These are phyloP conservation scores for Calcarius lapponicus DNA, from an alignment of 2,797 vertebrate genomes.

Conservation along the genomic window DNA sequence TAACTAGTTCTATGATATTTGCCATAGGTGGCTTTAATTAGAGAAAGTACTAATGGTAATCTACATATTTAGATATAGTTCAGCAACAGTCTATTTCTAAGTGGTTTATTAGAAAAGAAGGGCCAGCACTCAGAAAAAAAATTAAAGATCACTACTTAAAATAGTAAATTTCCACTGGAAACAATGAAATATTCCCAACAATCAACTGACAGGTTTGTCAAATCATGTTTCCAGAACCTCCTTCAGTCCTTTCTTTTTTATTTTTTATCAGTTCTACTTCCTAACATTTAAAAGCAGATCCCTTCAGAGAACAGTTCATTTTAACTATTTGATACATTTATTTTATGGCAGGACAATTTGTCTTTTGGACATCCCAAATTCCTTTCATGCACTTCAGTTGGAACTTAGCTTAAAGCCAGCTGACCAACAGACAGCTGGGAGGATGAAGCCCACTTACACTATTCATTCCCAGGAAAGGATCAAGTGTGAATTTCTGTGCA, in stretches of 20 bases:
- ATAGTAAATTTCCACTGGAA: not conserved
- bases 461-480: not conserved
- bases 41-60: not conserved
- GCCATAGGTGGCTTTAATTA: not conserved
- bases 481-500: not conserved
- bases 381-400: not conserved
- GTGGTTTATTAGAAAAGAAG: not conserved
- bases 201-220: not conserved
- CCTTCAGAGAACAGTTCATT: not conserved
- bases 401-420: not conserved
- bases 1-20: not conserved
- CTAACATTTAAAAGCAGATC: not conserved
- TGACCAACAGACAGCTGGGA: not conserved
- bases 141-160: not conserved
- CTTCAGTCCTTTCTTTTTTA: not conserved
- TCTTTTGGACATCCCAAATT: not conserved
- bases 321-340: not conserved
- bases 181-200: not conserved
- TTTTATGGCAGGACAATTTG: not conserved
- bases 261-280: not conserved
- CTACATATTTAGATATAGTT: not conserved
- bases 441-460: not conserved
- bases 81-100: not conserved
- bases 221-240: not conserved
- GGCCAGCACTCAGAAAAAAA: not conserved